phyloP scores from a whole-genome alignment of 2,113 vertebrate species.

The Pelusios castaneus region DNA sequence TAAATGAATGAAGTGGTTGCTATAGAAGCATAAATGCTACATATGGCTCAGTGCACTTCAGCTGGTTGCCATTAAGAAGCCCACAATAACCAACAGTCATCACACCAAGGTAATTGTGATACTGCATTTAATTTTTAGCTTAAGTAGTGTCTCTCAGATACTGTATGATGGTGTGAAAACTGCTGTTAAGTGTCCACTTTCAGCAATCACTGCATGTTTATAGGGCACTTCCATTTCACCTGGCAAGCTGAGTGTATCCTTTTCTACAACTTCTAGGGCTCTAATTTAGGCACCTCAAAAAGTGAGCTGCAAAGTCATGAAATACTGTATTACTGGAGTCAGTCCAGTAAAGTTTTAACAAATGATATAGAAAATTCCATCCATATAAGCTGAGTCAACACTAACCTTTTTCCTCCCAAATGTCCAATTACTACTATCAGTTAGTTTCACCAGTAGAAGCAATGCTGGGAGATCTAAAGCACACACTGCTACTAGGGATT shows the following conservation, averaged over 20 bases:
- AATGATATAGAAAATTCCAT: not conserved
- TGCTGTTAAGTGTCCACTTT: not conserved
- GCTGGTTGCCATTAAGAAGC: not conserved
- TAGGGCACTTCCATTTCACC: not conserved
- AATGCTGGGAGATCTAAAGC: not conserved
- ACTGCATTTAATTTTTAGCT: not conserved
- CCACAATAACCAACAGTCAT: not conserved
- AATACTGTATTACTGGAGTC: constrained; percentile 2
- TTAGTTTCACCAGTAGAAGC: not conserved
- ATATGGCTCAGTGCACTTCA: not conserved
- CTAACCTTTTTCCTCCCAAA: not conserved
- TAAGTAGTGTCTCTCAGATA: not conserved
- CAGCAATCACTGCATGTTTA: not conserved
- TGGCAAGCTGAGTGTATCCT: constrained; percentile 35
- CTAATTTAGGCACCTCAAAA: constrained; percentile 54
- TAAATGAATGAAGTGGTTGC: not conserved
- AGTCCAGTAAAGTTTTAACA: constrained; percentile 29
- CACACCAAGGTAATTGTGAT: not conserved
- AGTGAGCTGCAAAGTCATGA: constrained; percentile 62
- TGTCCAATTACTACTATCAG: not conserved
- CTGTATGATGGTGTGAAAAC: not conserved
- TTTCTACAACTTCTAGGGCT: constrained; percentile 27
- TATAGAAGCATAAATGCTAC: not conserved
- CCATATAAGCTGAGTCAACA: not conserved
- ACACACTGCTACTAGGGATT: not conserved